Base-by-base conservation (phyloP, 2,113 vertebrate genomes). In the Sterna hirundo region DNA sequence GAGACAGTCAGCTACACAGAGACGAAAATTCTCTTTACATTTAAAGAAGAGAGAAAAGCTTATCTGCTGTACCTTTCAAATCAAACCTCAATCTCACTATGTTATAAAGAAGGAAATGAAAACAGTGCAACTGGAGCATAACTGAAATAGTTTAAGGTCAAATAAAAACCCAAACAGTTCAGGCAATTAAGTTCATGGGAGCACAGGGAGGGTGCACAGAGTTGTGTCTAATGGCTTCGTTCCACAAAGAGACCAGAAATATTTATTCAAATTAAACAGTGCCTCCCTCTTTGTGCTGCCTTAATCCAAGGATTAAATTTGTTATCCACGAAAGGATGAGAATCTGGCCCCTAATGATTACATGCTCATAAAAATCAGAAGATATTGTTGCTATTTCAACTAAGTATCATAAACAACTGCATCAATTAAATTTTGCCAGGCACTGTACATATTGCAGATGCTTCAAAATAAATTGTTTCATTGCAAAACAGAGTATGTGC, bases 131-230 rank as follows among this genome's bases (percentile, higher is more conserved):
- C 66, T 87, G 72, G 30, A 88, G 77, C 83, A 94, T 47, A 92
- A 82, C 55, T 10, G 25, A 86, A 93, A 84, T 5, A 82, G 21
- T 91, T 60, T 76, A 78, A 96, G 88, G 86, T 93, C 72, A 96
- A 86, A 92, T 34, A 69, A 83, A 79, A 83, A 72, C 3, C 5
- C 64, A 83, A 89, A 88, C 52, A 93, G 88, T 72, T 80, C 42
- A 46, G 46, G 34, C 70, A 89, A 83, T 91, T 89, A 85, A 69
- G 70, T 79, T 76, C 93, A 87, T 17, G 42, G 15, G 62, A 96
- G 62, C 40, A n/a, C 16, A 49, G 58, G 81, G 54, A 93, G 17
- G 49, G 62, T 69, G 74, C 49, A 87, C 8, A 57, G 70, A 82
- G 8, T 65, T 91, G 70, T 72, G 36, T 83, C 74, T 83, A 87